These are phyloP conservation scores for Dynastes tityus DNA, from an alignment of 2,888 invertebrate species.

Conservation along the genomic window DNA sequence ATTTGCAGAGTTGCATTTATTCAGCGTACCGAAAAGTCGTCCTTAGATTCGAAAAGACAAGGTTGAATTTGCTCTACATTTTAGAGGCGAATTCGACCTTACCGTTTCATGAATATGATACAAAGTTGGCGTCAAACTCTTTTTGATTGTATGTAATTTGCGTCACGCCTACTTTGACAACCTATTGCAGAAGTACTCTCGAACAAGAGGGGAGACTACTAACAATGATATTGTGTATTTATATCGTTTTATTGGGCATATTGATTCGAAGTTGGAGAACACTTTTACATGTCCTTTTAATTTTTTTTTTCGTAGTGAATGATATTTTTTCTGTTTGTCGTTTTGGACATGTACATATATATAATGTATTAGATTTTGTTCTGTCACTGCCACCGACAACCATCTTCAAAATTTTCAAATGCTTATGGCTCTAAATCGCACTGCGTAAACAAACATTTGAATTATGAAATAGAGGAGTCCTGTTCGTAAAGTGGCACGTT, in stretches of 20 bases:
- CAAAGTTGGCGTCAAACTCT: conserved; percentile 49
- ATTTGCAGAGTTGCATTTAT: conserved; percentile 51
- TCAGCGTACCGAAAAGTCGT: conserved; percentile 33
- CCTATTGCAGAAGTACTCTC: conserved; percentile 65
- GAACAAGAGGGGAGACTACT: conserved; percentile 63
- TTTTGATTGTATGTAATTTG: conserved; percentile 56
- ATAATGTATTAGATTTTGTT: conserved; percentile 36
- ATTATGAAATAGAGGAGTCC: not conserved
- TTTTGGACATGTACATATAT: conserved; percentile 20
- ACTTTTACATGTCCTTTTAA: conserved; percentile 62
- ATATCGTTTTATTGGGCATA: conserved; percentile 71
- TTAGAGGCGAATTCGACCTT: conserved; percentile 33
- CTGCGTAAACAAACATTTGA: conserved; percentile 10
- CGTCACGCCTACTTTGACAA: conserved; percentile 61
- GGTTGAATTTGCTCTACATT: conserved; percentile 49
- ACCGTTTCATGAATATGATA: conserved; percentile 3
- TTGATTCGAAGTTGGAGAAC: conserved; percentile 63
- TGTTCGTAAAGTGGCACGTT: conserved; percentile 1
- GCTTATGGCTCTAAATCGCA: conserved; percentile 11
- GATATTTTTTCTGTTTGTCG: conserved; percentile 43
- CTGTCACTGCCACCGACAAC: conserved; percentile 11
- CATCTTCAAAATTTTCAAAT: conserved; percentile 4
- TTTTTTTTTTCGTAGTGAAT: conserved; percentile 50
- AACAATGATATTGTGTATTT: conserved; percentile 70
- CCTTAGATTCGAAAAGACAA: conserved; percentile 39